Conservation (phyloP, 1,140 invertebrate genomes). For the Lepidurus arcticus region DNA sequence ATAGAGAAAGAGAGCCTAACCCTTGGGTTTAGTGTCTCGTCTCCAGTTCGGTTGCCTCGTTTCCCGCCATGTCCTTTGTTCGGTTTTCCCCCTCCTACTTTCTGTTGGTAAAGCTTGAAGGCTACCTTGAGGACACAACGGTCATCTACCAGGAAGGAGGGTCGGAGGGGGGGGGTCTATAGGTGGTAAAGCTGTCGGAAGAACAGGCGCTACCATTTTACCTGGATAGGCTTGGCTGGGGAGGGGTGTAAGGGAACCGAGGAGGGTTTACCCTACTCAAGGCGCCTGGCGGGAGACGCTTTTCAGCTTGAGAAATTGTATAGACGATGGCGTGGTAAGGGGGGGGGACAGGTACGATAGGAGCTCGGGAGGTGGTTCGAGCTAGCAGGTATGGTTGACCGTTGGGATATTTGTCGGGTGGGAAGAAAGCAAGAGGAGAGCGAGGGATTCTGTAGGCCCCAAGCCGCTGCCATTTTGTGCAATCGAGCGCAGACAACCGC, state of each 20-base stretch:
- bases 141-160: neutral
- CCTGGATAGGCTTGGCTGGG: neutral
- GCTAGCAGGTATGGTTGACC: slow-evolving; percentile 16
- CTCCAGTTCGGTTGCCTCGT: neutral
- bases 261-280: neutral
- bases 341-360: neutral
- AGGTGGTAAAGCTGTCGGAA: neutral
- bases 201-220: slow-evolving; percentile 7
- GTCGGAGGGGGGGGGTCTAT: neutral
- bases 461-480: slow-evolving; percentile 20
- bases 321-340: neutral
- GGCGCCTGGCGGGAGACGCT: neutral
- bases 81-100: neutral
- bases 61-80: slow-evolving; percentile 11
- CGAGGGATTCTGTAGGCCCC: slow-evolving; percentile 6
- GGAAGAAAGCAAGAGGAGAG: neutral
- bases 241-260: neutral
- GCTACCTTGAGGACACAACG: neutral
- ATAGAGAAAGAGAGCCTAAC: neutral
- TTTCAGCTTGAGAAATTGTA: neutral
- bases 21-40: neutral
- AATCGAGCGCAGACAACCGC: slow-evolving; percentile 20
- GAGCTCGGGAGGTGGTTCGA: neutral
- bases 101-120: slow-evolving; percentile 1
- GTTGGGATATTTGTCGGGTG: neutral